These are phyloP conservation scores for Microtus ochrogaster DNA, from an alignment of 2,113 vertebrate genomes.

Conservation along the genomic window DNA sequence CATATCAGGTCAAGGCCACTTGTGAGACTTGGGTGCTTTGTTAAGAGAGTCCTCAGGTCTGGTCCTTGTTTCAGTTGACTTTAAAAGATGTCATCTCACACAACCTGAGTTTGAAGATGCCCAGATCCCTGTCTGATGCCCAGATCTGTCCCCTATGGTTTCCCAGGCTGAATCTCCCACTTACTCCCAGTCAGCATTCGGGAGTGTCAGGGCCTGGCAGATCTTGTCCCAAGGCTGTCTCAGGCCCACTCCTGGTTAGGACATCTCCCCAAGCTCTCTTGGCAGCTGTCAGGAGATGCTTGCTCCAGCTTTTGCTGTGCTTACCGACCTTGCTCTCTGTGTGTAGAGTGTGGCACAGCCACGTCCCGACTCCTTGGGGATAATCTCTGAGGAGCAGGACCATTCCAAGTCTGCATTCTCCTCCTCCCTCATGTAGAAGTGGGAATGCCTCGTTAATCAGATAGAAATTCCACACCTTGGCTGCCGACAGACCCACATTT, in stretches of 20 bases:
- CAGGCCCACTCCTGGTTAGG: accelerated
- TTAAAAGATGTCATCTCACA: background rate
- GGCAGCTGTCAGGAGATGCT: background rate
- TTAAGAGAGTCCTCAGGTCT: background rate
- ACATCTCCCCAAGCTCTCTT: background rate
- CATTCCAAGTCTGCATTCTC: background rate
- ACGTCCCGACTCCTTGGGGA: background rate
- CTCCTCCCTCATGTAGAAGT: background rate
- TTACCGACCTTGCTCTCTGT: background rate
- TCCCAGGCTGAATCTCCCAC: accelerated
- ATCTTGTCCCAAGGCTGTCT: no score
- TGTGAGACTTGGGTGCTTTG: background rate
- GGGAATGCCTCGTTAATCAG: background rate
- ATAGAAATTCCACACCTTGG: background rate
- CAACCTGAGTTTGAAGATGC: background rate
- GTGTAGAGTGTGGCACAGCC: accelerated
- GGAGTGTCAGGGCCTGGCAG: no score
- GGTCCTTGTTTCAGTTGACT: background rate
- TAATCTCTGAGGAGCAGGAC: background rate
- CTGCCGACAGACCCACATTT: accelerated
- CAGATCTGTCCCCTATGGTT: background rate
- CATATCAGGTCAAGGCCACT: background rate
- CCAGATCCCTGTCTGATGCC: background rate
- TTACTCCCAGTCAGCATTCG: background rate
- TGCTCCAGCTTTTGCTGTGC: background rate